These are phyloP conservation scores for Holothuria glaberrima DNA, from an alignment of 35 echinoderm and acorn worm species.

Conservation along the genomic window DNA sequence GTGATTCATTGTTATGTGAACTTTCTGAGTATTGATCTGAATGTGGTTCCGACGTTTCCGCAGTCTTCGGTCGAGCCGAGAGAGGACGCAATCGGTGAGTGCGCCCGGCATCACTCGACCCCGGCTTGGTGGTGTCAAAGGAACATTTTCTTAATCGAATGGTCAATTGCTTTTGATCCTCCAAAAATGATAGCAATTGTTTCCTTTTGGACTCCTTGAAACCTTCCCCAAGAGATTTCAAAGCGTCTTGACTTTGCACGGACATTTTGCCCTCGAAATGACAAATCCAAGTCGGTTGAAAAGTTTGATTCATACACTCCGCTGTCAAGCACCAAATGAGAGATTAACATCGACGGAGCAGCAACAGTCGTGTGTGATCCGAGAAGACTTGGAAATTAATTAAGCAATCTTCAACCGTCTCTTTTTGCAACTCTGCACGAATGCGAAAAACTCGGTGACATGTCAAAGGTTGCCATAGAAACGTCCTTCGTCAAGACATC, in stretches of 20 bases:
- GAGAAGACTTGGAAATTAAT: no score
- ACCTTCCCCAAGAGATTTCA: constrained; percentile 14
- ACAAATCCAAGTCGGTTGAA: no score
- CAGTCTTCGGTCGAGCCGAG: constrained; percentile 18
- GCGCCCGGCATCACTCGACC: neutral
- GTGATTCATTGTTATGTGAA: neutral
- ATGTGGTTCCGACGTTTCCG: neutral
- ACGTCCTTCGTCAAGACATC: no score
- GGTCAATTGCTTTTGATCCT: constrained; percentile 30
- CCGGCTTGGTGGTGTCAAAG: neutral
- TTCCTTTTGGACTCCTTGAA: constrained; percentile 34
- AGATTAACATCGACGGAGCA: no score
- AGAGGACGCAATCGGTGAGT: constrained; percentile 27
- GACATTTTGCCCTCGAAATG: neutral
- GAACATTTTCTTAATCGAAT: constrained; percentile 36
- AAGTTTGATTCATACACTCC: no score
- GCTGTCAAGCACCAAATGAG: no score
- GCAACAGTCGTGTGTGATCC: no score
- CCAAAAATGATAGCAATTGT: constrained; percentile 31
- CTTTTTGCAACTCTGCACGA: no score
- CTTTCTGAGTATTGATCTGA: neutral
- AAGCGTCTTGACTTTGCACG: constrained; percentile 10
- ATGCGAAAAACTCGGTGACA: no score
- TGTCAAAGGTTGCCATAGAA: no score
- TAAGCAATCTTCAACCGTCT: no score